Percentiles rank a stretch among this genome's conserved stretches.
phyloP scores from a whole-genome alignment of 2,797 vertebrate genomes.

The Potorous gilbertii region DNA sequence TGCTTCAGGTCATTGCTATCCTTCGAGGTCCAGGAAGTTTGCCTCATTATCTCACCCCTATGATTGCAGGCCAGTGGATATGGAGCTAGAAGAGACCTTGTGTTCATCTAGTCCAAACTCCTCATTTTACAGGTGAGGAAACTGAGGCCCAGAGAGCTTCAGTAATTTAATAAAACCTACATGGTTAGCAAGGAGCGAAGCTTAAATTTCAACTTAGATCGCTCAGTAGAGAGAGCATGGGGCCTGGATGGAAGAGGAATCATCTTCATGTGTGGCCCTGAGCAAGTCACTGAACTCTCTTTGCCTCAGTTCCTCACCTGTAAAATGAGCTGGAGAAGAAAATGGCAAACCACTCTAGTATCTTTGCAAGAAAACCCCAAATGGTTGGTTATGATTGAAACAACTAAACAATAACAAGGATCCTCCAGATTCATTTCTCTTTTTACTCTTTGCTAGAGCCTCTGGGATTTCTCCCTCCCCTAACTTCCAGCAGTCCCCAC shows the following conservation, averaged over 20 bases:
- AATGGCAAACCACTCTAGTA: neutral
- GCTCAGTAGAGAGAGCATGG: neutral
- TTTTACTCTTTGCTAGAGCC: neutral
- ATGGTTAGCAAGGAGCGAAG: neutral
- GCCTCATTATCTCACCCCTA: neutral
- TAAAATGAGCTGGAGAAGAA: neutral
- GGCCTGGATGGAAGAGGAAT: neutral
- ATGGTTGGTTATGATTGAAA: neutral
- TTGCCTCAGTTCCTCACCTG: neutral
- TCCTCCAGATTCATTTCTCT: neutral
- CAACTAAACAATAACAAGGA: neutral
- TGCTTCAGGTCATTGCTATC: neutral
- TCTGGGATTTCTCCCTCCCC: neutral
- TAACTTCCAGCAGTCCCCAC: neutral
- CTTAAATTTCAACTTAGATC: neutral
- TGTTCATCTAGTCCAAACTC: neutral
- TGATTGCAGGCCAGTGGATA: neutral
- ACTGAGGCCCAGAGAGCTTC: neutral
- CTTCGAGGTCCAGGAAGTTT: neutral
- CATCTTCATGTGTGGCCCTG: neutral
- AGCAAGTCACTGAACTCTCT: neutral
- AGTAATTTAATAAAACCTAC: neutral
- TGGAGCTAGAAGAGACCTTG: neutral
- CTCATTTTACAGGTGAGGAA: neutral
- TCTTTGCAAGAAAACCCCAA: neutral